These are phyloP conservation scores for Maccullochella peelii DNA, from an alignment of 2,113 vertebrate species.

Conservation along the genomic window DNA sequence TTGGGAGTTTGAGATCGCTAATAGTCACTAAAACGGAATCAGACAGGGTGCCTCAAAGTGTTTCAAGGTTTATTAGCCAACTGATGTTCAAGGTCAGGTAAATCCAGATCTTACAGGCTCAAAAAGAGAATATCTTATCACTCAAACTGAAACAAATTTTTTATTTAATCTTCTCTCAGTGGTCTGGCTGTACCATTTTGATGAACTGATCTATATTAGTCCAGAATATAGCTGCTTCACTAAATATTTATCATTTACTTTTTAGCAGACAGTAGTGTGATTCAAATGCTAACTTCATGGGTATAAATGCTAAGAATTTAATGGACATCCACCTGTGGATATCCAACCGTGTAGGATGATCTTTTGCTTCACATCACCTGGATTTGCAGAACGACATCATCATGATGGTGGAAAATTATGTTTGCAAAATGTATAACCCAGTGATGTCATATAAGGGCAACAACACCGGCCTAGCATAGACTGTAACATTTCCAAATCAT, in stretches of 20 bases:
- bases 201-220: not conserved
- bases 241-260: constrained; percentile 1
- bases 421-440: not conserved
- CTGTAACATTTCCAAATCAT: not conserved
- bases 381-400: not conserved
- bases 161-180: not conserved
- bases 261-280: not conserved
- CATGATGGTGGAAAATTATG: not conserved
- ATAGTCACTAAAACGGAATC: not conserved
- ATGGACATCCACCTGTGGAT: not conserved
- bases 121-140: not conserved
- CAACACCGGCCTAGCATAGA: not conserved
- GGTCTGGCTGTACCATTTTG: not conserved
- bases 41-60: not conserved
- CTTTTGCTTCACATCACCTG: not conserved
- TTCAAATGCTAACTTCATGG: not conserved
- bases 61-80: not conserved
- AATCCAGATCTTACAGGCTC: not conserved
- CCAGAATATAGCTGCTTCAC: not conserved
- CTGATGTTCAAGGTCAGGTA: not conserved
- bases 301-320: not conserved
- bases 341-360: not conserved
- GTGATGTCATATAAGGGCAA: not conserved
- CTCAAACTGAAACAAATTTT: not conserved
- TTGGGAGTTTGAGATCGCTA: not conserved